Base-by-base conservation (phyloP, 2,797 vertebrate species). In the Microtus agrestis region DNA sequence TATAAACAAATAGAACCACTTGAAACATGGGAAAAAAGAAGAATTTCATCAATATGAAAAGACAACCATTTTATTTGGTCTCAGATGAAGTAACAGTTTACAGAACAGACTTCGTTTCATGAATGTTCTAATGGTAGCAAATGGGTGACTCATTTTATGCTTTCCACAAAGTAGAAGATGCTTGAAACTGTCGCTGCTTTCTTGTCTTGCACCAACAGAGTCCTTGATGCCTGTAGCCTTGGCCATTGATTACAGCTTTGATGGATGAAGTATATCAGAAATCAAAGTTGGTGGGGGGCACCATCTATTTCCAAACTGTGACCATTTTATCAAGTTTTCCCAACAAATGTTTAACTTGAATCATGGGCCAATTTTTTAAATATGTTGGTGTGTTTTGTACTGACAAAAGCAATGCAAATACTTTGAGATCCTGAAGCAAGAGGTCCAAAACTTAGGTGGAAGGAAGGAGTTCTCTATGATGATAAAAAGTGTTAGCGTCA, bases 51-150 rank as follows among this genome's bases (percentile, higher is more conserved):
- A 93, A 14, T 95, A 56, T 89, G 93, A 94, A 96, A 94, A 96
- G 84, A 95, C 65, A 95, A 95, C 69, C 78, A 93, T 96, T 97
- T 96, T 94, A 96, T 96, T 96, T 93, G 59, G 88, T 88, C 40
- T 96, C 63, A 90, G 95, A 91, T 79, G 78, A 93, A 95, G 90
- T 81, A 91, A 74, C 51, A 87, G 43, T 97, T 96, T 94, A 90
- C 61, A 91, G 76, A 37, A 91, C 71, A 91, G 77, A 89, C 80
- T 94, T 93, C 87, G 73, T 67, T 93, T 96, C 81, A 85, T 76
- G 48, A 82, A 96, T 78, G 71, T 89, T 80, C 67, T 95, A 89
- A 96, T 80, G 46, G 82, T 93, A 97, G 87, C 94, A 91, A 96
- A 95, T 81, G 79, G 94, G 23, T 87, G 65, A 89, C 37, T 96